phyloP scores from a whole-genome alignment of 1,140 invertebrate genomes.

The Drosophila ohnishii region DNA sequence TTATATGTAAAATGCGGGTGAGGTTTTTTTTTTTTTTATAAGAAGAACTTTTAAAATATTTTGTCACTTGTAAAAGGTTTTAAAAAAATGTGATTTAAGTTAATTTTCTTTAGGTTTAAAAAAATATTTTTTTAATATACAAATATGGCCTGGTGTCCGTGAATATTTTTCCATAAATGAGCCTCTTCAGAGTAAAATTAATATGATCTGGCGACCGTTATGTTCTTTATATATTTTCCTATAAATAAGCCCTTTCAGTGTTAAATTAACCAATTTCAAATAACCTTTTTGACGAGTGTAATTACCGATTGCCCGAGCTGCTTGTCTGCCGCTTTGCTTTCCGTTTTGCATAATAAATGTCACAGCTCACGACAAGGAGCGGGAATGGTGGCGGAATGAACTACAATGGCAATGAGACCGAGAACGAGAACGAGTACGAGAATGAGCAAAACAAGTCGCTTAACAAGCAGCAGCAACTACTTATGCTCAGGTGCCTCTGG shows the following conservation, averaged over 20 bases:
- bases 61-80: no score
- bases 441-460: constrained; percentile 65
- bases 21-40: no score
- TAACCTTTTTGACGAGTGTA: constrained; percentile 6
- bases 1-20: no score
- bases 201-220: neutral
- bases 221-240: neutral
- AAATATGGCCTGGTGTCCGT: no score
- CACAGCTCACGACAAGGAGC: constrained; percentile 50
- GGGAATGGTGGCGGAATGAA: constrained; percentile 34
- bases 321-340: constrained; percentile 64
- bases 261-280: neutral
- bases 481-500: constrained; percentile 62
- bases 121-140: no score
- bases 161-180: no score
- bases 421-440: constrained; percentile 6
- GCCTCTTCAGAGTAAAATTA: no score
- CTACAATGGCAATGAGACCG: constrained; percentile 55
- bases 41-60: no score
- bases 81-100: no score
- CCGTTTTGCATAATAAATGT: constrained; percentile 78
- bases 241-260: neutral
- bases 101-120: no score
- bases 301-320: constrained; percentile 34
- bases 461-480: constrained; percentile 70